Base-by-base conservation (phyloP, 2,888 invertebrate species). In the Elysia crispata region DNA sequence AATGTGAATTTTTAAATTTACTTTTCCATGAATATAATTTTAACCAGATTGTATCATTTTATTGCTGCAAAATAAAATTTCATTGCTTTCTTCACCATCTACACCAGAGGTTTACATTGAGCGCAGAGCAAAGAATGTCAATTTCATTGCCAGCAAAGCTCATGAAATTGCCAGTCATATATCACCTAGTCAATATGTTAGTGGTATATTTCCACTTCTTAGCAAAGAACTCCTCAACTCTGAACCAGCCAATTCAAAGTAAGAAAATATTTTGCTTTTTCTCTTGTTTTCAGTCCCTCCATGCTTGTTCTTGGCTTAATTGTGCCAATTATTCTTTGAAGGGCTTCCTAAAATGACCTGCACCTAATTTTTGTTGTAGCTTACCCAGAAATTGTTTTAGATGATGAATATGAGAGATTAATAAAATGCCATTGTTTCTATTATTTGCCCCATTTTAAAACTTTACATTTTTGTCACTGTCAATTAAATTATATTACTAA, bases 121-220 rank as follows among this genome's bases (percentile, higher is more conserved):
- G 79, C 92, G 92, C 85, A 86, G 92, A 76, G 91, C 92, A n/a
- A 89, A 89, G 20, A 88, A 89, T 60, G 87, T 96, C 5, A 97
- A 97, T 92, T 95, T 96, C 86, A 96, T 97, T 91, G 96, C 96
- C 83, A 95, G 95, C 54, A 94, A 95, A 78, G 97, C 98, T 15
- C 95, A 94, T 85, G 95, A 96, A 73, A 96, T 89, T 74, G 82
- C 78, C 75, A 93, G 96, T 87, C 82, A 83, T 5, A 92, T 88
- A n/a, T 83, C 84, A 67, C 84, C 80, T 11, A 8, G 60, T 77
- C 66, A 83, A 84, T 83, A 83, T 67, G 73, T 80, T 20, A 41
- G 41, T 83, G 92, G 95, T 94, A 90, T 97, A 54, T 93, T 98
- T 93, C 98, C 98, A 74, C 92, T 96, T 64, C 94, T 98, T 84